phyloP scores from a whole-genome alignment of 2,888 invertebrate genomes.

The Stegana nigrithorax region DNA sequence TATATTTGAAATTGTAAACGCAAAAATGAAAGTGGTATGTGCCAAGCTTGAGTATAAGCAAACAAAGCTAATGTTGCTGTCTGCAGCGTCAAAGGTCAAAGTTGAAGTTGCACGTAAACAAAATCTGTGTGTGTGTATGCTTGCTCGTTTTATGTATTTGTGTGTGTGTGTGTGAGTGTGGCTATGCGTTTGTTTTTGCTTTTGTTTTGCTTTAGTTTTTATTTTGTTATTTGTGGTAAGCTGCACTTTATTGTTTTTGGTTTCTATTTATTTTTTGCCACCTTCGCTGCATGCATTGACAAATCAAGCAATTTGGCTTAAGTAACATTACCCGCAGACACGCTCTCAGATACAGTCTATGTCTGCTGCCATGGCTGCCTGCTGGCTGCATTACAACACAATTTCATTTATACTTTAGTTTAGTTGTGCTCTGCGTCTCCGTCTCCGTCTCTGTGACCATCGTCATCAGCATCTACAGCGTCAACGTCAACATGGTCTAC shows the following conservation, averaged over 20 bases:
- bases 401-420: conserved; percentile 21
- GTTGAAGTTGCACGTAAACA: conserved; percentile 28
- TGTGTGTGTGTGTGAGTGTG: neutral
- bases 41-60: conserved; percentile 19
- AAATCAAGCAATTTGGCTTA: too few relatives aligned
- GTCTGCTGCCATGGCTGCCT: neutral
- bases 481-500: too few relatives aligned
- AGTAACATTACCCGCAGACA: neutral
- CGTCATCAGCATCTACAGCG: too few relatives aligned
- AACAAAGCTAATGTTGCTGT: conserved; percentile 7
- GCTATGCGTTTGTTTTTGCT: neutral
- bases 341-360: neutral
- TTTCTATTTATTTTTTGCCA: too few relatives aligned
- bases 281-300: too few relatives aligned
- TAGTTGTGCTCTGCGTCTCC: conserved; percentile 8
- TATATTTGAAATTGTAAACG: conserved; percentile 30
- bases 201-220: conserved; percentile 18
- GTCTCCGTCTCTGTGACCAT: conserved; percentile 33
- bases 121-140: conserved; percentile 37
- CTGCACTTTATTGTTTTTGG: too few relatives aligned
- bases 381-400: conserved; percentile 37
- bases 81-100: conserved; percentile 43
- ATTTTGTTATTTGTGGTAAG: conserved; percentile 27
- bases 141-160: too few relatives aligned
- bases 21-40: conserved; percentile 59